phyloP scores from a whole-genome alignment of 2,797 vertebrate species.

The Malurus splendens region DNA sequence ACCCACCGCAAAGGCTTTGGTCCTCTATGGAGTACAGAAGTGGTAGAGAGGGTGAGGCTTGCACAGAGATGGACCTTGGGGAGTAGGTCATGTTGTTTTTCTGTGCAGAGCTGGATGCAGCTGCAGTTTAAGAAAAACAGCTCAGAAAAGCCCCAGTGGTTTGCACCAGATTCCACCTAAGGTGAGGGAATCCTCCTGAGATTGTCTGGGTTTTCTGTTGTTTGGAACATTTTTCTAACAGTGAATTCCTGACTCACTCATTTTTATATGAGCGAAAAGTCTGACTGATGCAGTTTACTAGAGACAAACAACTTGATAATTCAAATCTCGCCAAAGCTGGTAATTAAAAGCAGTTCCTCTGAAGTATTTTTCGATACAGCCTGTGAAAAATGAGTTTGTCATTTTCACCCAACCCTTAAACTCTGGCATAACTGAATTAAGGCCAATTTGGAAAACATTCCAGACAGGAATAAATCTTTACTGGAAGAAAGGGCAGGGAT shows the following conservation, averaged over 20 bases:
- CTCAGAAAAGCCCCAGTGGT: neutral
- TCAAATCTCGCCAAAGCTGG: neutral
- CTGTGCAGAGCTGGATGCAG: neutral
- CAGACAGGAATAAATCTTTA: neutral
- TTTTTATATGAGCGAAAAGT: neutral
- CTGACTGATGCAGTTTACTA: neutral
- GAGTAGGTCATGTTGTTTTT: neutral
- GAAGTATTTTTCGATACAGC: neutral
- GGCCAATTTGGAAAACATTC: neutral
- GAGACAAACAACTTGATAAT: neutral
- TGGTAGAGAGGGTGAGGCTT: neutral
- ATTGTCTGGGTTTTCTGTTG: neutral
- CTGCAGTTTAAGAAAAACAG: constrained; percentile 29
- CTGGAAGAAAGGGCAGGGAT: neutral
- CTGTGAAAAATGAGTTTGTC: neutral
- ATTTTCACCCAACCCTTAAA: neutral
- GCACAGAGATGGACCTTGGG: neutral
- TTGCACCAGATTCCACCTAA: constrained; percentile 34
- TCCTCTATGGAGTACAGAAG: neutral
- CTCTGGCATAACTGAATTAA: neutral
- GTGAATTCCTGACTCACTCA: neutral
- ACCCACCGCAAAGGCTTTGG: neutral
- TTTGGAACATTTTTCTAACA: neutral
- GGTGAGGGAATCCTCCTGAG: neutral
- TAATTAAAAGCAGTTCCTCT: neutral